phyloP scores from a whole-genome alignment of 1,140 invertebrate genomes.

The Psilanteris sp. region DNA sequence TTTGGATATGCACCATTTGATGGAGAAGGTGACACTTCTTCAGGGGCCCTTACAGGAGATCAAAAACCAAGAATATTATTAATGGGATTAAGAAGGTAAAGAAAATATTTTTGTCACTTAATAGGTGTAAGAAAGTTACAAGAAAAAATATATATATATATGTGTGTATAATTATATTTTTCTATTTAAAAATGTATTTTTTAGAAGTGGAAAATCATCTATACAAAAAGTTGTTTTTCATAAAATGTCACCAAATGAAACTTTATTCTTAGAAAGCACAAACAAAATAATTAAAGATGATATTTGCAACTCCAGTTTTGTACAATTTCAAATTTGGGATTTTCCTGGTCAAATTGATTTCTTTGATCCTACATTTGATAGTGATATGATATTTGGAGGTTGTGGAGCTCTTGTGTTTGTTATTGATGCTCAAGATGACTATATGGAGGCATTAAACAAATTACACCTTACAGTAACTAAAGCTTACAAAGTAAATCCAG shows the following conservation, averaged over 20 bases:
- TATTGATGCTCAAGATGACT: slow-evolving; percentile 99
- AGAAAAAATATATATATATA: too few relatives aligned
- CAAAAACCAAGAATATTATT: slow-evolving; percentile 95
- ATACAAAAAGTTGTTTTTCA: slow-evolving; percentile 99
- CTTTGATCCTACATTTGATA: slow-evolving; percentile 97
- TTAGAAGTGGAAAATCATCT: slow-evolving; percentile 99
- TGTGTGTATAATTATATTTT: too few relatives aligned
- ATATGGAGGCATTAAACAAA: slow-evolving; percentile 96
- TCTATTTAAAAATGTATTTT: too few relatives aligned
- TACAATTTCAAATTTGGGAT: slow-evolving; percentile 99
- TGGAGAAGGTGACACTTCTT: slow-evolving; percentile 84
- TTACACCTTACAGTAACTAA: slow-evolving; percentile 95
- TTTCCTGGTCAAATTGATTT: slow-evolving; percentile 99
- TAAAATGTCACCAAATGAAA: slow-evolving; percentile 99
- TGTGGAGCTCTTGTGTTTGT: slow-evolving; percentile 99
- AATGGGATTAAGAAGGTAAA: slow-evolving; percentile 93
- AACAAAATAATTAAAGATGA: slow-evolving; percentile 99
- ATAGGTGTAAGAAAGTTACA: too few relatives aligned
- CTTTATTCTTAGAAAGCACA: slow-evolving; percentile 98
- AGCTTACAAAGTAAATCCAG: slow-evolving; percentile 97
- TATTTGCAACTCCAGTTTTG: slow-evolving; percentile 98
- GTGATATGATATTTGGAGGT: slow-evolving; percentile 95
- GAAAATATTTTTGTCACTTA: too few relatives aligned
- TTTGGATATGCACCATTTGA: slow-evolving; percentile 95
- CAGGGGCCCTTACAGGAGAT: slow-evolving; percentile 83